These are phyloP conservation scores for Drosophila stalkeri DNA, from an alignment of 2,888 invertebrate genomes.

Conservation along the genomic window DNA sequence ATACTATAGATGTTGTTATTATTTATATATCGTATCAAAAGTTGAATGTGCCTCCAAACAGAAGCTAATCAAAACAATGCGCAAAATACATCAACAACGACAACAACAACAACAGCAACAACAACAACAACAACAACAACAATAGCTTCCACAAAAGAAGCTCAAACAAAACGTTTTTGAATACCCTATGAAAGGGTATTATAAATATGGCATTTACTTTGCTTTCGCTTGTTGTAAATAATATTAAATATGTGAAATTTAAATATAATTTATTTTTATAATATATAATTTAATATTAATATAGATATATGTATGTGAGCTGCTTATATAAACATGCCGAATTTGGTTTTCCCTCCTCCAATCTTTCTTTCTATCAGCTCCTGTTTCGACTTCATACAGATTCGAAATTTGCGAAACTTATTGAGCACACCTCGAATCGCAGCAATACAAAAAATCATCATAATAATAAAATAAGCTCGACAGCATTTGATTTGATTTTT, in stretches of 20 bases:
- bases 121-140: not conserved
- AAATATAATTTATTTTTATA: not conserved
- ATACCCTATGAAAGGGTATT: not conserved
- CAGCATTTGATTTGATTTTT: not conserved
- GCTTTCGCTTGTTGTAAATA: too few relatives aligned
- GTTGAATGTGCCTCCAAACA: constrained; percentile 60
- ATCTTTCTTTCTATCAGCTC: not conserved
- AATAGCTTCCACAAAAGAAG: constrained; percentile 12
- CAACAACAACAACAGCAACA: not conserved
- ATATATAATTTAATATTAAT: not conserved
- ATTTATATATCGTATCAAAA: constrained; percentile 27
- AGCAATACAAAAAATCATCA: not conserved
- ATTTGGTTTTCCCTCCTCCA: not conserved
- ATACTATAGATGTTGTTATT: constrained; percentile 9
- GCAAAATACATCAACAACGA: constrained; percentile 15
- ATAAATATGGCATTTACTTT: not conserved
- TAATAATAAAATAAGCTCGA: not conserved
- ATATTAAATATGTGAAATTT: not conserved
- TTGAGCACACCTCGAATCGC: not conserved
- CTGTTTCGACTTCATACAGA: not conserved
- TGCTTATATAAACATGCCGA: too few relatives aligned
- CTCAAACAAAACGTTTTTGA: constrained; percentile 22
- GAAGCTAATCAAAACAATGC: constrained; percentile 55
- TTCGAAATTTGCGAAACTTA: not conserved
- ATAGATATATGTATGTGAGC: too few relatives aligned